phyloP scores from a whole-genome alignment of 2,888 invertebrate genomes.

The Ophonus ardosiacus region DNA sequence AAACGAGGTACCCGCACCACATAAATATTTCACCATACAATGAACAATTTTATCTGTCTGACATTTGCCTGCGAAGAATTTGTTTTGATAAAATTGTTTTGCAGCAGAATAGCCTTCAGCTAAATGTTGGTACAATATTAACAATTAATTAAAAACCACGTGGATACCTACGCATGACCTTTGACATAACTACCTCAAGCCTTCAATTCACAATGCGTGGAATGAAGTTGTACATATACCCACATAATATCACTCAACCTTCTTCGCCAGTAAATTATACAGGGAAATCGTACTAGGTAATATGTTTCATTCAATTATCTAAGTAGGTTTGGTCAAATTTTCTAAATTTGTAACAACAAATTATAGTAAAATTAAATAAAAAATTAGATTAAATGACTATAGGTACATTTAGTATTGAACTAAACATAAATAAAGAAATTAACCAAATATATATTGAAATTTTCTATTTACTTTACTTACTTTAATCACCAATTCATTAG shows the following conservation, averaged over 20 bases:
- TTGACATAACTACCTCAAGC: background rate
- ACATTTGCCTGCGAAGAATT: background rate
- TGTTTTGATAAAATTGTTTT: conserved; percentile 3
- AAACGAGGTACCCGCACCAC: too few species aligned
- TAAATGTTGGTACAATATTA: conserved; percentile 24
- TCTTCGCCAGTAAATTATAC: background rate
- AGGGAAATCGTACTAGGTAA: background rate
- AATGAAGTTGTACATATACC: background rate
- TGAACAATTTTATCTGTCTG: background rate
- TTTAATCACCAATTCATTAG: too few species aligned
- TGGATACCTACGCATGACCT: conserved; percentile 37
- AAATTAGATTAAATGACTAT: too few species aligned
- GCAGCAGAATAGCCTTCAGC: conserved; percentile 8
- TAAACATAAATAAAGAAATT: too few species aligned
- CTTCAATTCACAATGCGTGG: conserved; percentile 10
- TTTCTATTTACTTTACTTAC: too few species aligned
- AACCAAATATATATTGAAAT: too few species aligned
- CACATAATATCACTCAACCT: background rate
- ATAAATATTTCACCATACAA: too few species aligned
- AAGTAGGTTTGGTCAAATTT: too few species aligned
- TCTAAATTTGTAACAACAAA: too few species aligned
- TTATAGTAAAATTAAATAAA: too few species aligned
- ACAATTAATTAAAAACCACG: conserved; percentile 38
- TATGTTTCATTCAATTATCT: too few species aligned
- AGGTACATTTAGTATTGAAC: too few species aligned